Evolutionary conservation across 2,797 vertebrate genomes (phyloP), one percentile per base, ranked within the genome.

Genomic region (Fratercula arctica): DNA sequence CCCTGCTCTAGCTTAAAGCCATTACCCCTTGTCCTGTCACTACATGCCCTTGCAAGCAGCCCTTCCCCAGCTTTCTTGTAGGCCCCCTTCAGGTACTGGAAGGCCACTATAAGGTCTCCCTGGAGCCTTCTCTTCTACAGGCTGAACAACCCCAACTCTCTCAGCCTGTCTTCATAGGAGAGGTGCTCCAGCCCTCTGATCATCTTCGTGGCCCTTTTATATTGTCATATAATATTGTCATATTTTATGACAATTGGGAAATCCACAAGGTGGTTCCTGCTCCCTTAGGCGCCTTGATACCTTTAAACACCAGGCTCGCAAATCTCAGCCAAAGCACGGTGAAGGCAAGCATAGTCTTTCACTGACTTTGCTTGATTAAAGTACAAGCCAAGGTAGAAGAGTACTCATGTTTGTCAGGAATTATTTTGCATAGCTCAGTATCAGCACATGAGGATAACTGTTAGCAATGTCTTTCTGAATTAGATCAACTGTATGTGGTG

Each of bases 401-500:
- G 29, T 25, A 31, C n/a, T 73, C 11, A 0, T 10, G 29, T 61
- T 63, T 81, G 46, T 73, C 66, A 69, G 37, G 56, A 77, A 14
- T 54, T 46, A 23, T 31, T 87, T 89, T 72, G 16, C 21, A 1
- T 73, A 85, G 31, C 73, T 91, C 35, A 16, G 51, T n/a, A 37
- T 53, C 0, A 0, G 28, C 51, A 41, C 5, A 0, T 63, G 45
- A 79, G 24, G 16, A 12, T 66, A 85, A 59, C 35, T n/a, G 25
- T 50, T 87, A 66, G 57, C 13, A 10, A 57, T 66, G 41, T 26
- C 53, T 54, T 69, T 57, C 57, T 83, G 81, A 75, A 61, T 54
- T 57, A 51, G 9, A 78, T n/a, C 43, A 64, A 4, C 29, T 87
- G 29, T 54, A 39, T 59, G 6, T 26, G 43, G 54, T 46, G 51